Percentiles rank a stretch among this genome's conserved stretches.
phyloP scores from a whole-genome alignment of 2,113 vertebrate genomes.

The Periophthalmus modestus region DNA sequence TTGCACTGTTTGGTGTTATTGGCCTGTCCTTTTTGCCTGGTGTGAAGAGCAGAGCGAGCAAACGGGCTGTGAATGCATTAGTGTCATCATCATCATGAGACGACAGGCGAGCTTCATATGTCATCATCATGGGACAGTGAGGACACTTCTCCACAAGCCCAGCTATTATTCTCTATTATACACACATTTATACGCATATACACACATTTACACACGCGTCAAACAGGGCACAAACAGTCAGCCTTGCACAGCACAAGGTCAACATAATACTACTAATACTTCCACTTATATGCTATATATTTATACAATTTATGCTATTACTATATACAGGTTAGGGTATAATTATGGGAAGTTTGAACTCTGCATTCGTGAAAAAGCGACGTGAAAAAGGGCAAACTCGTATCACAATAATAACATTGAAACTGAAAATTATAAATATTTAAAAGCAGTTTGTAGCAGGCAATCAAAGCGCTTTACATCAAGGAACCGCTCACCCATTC shows the following conservation, averaged over 20 bases:
- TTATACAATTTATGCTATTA: neutral
- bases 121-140: slow-evolving; percentile 59
- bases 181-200: slow-evolving; percentile 21
- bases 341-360: too few species aligned
- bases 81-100: slow-evolving; percentile 56
- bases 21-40: slow-evolving; percentile 46
- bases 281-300: neutral
- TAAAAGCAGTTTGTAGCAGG: too few species aligned
- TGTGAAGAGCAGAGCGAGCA: slow-evolving; percentile 50
- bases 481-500: too few species aligned
- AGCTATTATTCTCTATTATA: slow-evolving; percentile 63
- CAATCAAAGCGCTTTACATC: too few species aligned
- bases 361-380: too few species aligned
- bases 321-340: neutral
- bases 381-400: too few species aligned
- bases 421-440: too few species aligned
- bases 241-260: slow-evolving; percentile 28
- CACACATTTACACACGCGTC: slow-evolving; percentile 16
- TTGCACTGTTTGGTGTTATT: slow-evolving; percentile 52
- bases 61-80: slow-evolving; percentile 67
- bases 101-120: slow-evolving; percentile 54
- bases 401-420: too few species aligned
- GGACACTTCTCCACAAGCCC: slow-evolving; percentile 48
- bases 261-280: neutral
- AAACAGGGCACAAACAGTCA: slow-evolving; percentile 56